phyloP scores from a whole-genome alignment of 2,113 vertebrate genomes.

The Cromileptes altivelis region DNA sequence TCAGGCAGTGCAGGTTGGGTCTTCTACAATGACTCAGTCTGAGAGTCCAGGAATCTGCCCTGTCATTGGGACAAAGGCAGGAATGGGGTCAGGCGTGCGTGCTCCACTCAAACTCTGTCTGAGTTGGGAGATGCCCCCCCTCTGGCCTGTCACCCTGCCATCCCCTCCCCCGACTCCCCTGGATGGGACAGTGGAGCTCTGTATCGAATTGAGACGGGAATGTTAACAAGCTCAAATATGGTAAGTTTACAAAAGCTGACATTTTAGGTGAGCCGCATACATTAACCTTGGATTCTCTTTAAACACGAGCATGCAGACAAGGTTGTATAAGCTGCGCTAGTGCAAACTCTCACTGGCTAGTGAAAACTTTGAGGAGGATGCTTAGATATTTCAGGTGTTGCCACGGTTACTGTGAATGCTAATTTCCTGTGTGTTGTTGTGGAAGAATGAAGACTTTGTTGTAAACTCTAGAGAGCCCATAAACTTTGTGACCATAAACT shows the following conservation, averaged over 20 bases:
- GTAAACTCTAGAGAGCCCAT: constrained; percentile 72
- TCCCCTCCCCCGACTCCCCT: constrained; percentile 34
- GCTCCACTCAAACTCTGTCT: constrained; percentile 72
- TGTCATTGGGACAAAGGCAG: constrained; percentile 76
- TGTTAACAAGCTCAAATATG: constrained; percentile 86
- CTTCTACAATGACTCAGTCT: constrained; percentile 32
- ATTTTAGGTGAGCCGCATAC: constrained; percentile 72
- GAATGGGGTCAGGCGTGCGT: constrained; percentile 78
- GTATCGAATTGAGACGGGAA: constrained; percentile 82
- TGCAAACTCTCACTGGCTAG: constrained; percentile 4
- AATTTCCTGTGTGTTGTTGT: constrained; percentile 84
- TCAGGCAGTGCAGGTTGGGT: not conserved
- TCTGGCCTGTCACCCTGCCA: constrained; percentile 20
- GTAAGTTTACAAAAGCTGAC: constrained; percentile 80
- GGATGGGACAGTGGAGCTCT: constrained; percentile 74
- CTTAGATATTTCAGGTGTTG: constrained; percentile 77
- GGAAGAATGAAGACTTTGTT: constrained; percentile 76
- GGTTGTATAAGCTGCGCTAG: not conserved
- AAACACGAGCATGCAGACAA: not conserved
- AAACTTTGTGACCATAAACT: constrained; percentile 67
- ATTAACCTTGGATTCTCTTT: constrained; percentile 40
- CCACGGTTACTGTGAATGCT: constrained; percentile 84
- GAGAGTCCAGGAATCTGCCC: constrained; percentile 67
- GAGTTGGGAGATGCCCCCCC: constrained; percentile 46
- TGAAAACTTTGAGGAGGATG: constrained; percentile 70